These are phyloP conservation scores for Marcusenius ussheri DNA, from an alignment of 2,113 vertebrate species.

Conservation along the genomic window DNA sequence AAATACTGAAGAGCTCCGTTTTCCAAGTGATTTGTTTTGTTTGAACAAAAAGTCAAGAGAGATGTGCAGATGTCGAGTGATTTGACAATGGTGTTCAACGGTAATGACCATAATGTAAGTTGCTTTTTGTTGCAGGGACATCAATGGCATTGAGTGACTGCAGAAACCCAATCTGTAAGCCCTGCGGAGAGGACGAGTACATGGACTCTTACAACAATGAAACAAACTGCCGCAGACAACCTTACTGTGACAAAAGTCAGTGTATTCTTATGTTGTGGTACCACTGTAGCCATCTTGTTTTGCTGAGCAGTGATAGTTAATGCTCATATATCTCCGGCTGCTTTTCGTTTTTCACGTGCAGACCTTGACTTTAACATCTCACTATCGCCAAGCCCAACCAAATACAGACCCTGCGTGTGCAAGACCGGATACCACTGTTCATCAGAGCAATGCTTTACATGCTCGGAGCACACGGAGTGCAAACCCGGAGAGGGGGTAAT, in stretches of 20 bases:
- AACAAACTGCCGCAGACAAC: slow-evolving; percentile 31
- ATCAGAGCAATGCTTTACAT: slow-evolving; percentile 22
- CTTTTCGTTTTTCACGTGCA: slow-evolving; percentile 24
- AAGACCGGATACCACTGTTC: slow-evolving; percentile 47
- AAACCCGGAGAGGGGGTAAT: slow-evolving; percentile 16
- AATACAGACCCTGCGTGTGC: slow-evolving; percentile 32
- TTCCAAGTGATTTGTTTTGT: neutral
- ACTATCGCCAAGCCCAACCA: neutral
- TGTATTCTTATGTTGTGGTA: neutral
- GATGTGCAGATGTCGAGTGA: neutral
- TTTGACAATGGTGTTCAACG: neutral
- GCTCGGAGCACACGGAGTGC: slow-evolving; percentile 39
- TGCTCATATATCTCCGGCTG: neutral
- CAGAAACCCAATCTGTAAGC: slow-evolving; percentile 27
- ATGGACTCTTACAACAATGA: slow-evolving; percentile 26
- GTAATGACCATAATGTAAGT: neutral
- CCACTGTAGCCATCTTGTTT: neutral
- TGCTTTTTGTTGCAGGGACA: slow-evolving; percentile 27
- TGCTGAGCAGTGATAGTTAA: neutral
- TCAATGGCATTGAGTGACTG: slow-evolving; percentile 29
- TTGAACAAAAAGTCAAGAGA: neutral
- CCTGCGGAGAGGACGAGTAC: slow-evolving; percentile 37
- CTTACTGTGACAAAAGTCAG: slow-evolving; percentile 58
- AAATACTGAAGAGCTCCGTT: neutral
- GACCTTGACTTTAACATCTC: slow-evolving; percentile 39